Evolutionary conservation across 1,140 invertebrate genomes (phyloP).

Genomic region (Drosophila teissieri): DNA sequence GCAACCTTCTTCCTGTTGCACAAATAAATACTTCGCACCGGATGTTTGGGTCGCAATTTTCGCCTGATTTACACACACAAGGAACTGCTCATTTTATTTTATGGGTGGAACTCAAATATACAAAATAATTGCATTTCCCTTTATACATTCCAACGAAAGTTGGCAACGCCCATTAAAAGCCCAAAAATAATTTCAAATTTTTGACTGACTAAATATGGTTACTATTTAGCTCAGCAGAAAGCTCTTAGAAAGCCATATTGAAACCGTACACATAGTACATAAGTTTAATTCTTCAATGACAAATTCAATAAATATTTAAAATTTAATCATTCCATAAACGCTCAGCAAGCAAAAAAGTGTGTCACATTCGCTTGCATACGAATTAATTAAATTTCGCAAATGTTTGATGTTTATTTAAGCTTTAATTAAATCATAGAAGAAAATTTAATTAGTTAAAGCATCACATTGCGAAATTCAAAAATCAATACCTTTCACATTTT

Average conservation of each 20-base stretch:
- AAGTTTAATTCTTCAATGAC: too few relatives aligned
- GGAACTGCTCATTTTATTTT: slow-evolving; percentile 13
- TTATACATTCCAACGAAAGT: background rate
- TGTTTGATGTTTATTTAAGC: slow-evolving; percentile 45
- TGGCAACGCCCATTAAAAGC: background rate
- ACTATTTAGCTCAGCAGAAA: too few relatives aligned
- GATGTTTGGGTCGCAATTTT: slow-evolving; percentile 78
- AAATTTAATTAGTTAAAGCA: slow-evolving; percentile 38
- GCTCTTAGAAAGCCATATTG: too few relatives aligned
- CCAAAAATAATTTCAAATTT: background rate
- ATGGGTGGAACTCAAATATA: slow-evolving; percentile 23
- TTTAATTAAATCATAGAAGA: slow-evolving; percentile 51
- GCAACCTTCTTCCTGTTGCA: slow-evolving; percentile 78
- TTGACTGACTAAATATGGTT: background rate
- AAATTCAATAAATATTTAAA: background rate
- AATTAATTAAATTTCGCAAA: slow-evolving; percentile 43
- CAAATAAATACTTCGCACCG: slow-evolving; percentile 80
- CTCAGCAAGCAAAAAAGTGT: slow-evolving; percentile 11
- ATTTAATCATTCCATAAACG: slow-evolving; percentile 3
- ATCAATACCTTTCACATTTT: background rate
- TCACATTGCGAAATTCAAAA: slow-evolving; percentile 6
- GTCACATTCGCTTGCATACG: slow-evolving; percentile 7
- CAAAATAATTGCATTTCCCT: slow-evolving; percentile 15
- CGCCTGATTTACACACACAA: slow-evolving; percentile 2
- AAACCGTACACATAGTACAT: too few relatives aligned